These are phyloP conservation scores for Aphaenogaster ashmeadi DNA, from an alignment of 1,140 invertebrate genomes.

Conservation along the genomic window DNA sequence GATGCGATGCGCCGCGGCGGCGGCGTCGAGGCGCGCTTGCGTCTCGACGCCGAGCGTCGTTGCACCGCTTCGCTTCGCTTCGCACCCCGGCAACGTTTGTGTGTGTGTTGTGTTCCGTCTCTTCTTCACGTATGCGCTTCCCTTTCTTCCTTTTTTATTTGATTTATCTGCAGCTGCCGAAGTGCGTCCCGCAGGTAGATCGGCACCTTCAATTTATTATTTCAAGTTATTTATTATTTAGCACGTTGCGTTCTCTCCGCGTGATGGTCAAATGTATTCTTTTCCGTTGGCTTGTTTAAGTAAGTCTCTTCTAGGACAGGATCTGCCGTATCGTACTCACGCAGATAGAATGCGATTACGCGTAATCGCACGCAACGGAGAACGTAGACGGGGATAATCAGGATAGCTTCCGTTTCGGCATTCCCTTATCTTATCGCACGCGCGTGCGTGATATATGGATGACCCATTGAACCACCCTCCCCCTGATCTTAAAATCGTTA, in stretches of 20 bases:
- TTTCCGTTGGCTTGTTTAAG: not conserved
- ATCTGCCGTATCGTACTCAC: not conserved
- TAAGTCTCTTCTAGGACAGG: not conserved
- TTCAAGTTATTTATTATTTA: not conserved
- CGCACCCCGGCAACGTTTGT: not conserved
- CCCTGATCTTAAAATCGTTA: not conserved
- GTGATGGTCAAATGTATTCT: not conserved
- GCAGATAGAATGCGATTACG: slow-evolving; percentile 4
- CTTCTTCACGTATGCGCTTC: not conserved
- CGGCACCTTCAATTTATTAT: not conserved
- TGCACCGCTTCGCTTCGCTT: not conserved
- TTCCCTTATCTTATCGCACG: slow-evolving; percentile 29
- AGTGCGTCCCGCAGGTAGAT: not conserved
- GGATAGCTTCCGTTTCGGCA: not conserved
- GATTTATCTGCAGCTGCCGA: not conserved
- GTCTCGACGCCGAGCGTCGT: slow-evolving; percentile 28
- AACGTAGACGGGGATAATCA: not conserved
- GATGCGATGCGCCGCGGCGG: not conserved
- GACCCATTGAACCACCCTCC: not conserved
- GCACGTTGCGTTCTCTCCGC: no score
- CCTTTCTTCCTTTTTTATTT: not conserved
- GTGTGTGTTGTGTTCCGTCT: not conserved
- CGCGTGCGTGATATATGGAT: not conserved
- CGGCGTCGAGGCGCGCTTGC: slow-evolving; percentile 47
- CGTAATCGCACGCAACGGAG: not conserved